phyloP scores from a whole-genome alignment of 2,888 invertebrate species.

The Eumacrocentrus americanus region DNA sequence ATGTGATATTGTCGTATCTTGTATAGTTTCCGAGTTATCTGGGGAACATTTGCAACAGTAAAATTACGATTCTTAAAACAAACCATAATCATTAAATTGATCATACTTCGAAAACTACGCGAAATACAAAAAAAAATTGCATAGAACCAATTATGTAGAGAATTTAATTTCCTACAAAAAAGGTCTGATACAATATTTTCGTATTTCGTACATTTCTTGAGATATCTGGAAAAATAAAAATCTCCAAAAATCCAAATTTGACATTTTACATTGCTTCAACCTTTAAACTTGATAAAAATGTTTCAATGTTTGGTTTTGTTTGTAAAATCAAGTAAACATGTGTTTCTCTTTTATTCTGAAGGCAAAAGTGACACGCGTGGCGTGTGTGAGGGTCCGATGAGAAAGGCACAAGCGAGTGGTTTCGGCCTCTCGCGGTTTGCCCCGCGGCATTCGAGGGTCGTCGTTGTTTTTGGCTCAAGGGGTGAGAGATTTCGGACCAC shows the following conservation, averaged over 20 bases:
- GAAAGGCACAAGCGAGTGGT: slow-evolving; percentile 6
- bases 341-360: slow-evolving; percentile 14
- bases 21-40: no score
- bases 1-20: no score
- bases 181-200: no score
- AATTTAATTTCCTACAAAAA: no score
- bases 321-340: slow-evolving; percentile 2
- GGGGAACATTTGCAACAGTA: no score
- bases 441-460: slow-evolving; percentile 18
- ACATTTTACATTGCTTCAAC: not conserved
- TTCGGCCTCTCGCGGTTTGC: slow-evolving; percentile 16
- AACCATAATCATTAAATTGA: not conserved
- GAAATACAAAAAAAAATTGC: no score
- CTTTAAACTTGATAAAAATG: not conserved
- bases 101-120: no score
- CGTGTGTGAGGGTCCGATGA: not conserved
- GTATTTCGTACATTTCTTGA: no score
- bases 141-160: no score
- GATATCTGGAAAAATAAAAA: no score
- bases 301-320: not conserved
- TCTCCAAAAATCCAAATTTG: no score
- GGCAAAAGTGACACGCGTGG: slow-evolving; percentile 14
- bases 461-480: slow-evolving; percentile 17
- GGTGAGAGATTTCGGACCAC: slow-evolving; percentile 42
- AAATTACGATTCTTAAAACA: no score